phyloP scores from a whole-genome alignment of 2,797 vertebrate genomes.

The Lagorchestes hirsutus region DNA sequence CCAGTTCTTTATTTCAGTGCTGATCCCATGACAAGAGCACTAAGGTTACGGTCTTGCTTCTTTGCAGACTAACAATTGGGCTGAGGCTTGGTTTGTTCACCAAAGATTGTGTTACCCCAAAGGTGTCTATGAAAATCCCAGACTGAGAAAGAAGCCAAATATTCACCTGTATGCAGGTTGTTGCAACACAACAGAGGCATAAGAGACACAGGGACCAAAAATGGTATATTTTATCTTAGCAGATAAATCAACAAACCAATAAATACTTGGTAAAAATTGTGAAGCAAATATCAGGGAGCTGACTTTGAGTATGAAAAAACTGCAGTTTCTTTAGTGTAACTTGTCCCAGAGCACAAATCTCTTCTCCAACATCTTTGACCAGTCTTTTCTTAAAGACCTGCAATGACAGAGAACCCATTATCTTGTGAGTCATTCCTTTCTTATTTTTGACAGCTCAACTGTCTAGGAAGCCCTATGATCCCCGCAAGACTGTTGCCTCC shows the following conservation, averaged over 20 bases:
- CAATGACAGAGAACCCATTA: background rate
- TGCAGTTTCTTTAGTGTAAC: background rate
- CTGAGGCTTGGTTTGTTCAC: background rate
- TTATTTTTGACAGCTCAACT: background rate
- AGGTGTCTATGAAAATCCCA: background rate
- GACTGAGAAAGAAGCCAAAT: background rate
- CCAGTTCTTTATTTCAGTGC: background rate
- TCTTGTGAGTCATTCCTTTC: background rate
- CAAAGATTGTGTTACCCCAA: background rate
- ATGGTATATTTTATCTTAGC: background rate
- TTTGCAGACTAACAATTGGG: constrained; percentile 32
- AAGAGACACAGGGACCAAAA: background rate
- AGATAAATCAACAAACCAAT: background rate
- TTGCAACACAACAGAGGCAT: background rate
- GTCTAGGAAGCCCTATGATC: background rate
- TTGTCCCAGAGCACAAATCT: background rate
- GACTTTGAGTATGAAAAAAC: background rate
- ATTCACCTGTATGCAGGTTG: background rate
- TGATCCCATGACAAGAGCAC: constrained; percentile 56
- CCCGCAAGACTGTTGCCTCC: background rate
- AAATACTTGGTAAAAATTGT: background rate
- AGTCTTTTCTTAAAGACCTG: background rate
- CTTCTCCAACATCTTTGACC: background rate
- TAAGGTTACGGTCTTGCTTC: background rate
- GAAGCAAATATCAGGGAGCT: background rate